A percentile compares a stretch with the other conserved stretches of the same genome.
These are phyloP conservation scores for Pachypeltis micranthus DNA, from an alignment of 1,140 invertebrate species.

Conservation along the genomic window DNA sequence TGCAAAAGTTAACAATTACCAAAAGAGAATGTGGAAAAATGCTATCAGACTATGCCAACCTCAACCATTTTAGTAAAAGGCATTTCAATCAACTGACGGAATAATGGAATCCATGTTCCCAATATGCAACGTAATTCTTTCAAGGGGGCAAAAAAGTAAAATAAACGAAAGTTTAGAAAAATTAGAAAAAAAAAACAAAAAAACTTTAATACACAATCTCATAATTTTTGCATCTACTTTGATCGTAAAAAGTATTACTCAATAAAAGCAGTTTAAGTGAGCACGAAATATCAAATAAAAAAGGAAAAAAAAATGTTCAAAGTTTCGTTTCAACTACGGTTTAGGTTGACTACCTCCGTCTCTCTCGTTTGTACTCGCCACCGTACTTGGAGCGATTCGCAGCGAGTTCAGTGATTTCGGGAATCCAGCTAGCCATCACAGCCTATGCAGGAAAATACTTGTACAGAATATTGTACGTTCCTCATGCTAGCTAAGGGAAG, in stretches of 20 bases:
- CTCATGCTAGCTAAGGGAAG: conserved; percentile 7
- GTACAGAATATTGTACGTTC: conserved; percentile 17
- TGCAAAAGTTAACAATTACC: background rate
- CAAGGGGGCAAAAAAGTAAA: conserved; percentile 15
- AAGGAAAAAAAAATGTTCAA: conserved; percentile 21
- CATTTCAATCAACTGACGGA: conserved; percentile 1
- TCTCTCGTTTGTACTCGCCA: conserved; percentile 94
- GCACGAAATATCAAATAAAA: conserved; percentile 23
- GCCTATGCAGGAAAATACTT: conserved; percentile 44
- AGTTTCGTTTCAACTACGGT: conserved; percentile 21
- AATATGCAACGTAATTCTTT: conserved; percentile 10
- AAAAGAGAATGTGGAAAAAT: conserved; percentile 21
- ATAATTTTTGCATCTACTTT: conserved; percentile 21
- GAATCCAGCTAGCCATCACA: conserved; percentile 98
- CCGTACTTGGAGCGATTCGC: conserved; percentile 95
- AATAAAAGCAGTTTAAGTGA: conserved; percentile 20
- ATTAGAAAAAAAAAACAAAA: conserved; percentile 20
- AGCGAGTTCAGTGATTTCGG: conserved; percentile 96
- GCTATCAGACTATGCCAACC: conserved; percentile 8
- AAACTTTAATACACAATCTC: conserved; percentile 15
- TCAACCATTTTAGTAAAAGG: conserved; percentile 6
- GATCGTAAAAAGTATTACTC: conserved; percentile 20
- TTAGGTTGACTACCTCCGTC: conserved; percentile 68
- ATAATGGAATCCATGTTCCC: background rate
- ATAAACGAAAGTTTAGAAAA: too few relatives aligned